Base-by-base conservation (phyloP, 2,113 vertebrate genomes). In the Opisthocomus hoazin region DNA sequence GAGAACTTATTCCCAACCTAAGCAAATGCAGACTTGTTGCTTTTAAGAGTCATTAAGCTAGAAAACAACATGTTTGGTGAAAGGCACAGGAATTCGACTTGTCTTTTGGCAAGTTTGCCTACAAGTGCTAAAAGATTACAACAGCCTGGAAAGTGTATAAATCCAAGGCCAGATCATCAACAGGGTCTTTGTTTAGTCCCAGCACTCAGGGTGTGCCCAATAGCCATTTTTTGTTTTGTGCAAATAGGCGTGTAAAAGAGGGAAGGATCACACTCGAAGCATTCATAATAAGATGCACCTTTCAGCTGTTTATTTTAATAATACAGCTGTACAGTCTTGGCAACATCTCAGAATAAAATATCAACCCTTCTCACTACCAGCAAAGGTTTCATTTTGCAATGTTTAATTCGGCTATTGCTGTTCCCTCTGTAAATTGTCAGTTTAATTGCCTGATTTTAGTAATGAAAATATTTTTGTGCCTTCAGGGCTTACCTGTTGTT, bases 301-400 rank as follows among this genome's bases (percentile, higher is more conserved):
- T 91, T 93, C 91, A 96, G 91, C 95, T 96, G 84, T 94, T 96
- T 93, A 84, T 95, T 96, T 94, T 95, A 93, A 93, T 92, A 93
- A 97, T 93, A 94, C 92, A 92, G 90, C 88, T 89, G 86, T 87
- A 63, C 65, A 65, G 20, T 86, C 83, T 96, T 63, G 3, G 76
- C 81, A 66, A 73, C 51, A 46, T 78, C 60, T 84, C 23, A n/a
- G 78, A 88, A 95, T 96, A 93, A 94, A 96, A 88, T 85, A 96
- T 85, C 75, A 93, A 5, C 46, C 58, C 43, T 30, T 93, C 89
- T 95, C 73, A 84, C 79, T 89, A 77, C 50, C 54, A 94, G 89
- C 69, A 89, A 92, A 80, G 77, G 89, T 95, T 95, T 96, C 84
- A 89, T 95, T 88, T 95, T 97, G 93, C 95, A 95, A 73, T 93